A percentile compares a stretch with the other conserved stretches of the same genome.
Conservation (phyloP, 2,888 invertebrate genomes). For the Brenthis ino region DNA sequence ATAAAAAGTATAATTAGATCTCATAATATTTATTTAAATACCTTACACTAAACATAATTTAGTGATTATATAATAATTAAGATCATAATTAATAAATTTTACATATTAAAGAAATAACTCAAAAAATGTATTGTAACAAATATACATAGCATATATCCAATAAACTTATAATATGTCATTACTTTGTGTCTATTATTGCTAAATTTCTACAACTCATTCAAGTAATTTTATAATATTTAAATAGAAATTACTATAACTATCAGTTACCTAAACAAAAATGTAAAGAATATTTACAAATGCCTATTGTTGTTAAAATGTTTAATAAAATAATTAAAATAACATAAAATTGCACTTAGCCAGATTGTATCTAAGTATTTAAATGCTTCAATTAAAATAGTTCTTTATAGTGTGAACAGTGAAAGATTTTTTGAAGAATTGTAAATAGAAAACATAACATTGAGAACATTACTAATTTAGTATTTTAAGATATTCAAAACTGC, state of each 20-base stretch:
- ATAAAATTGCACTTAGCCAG: constrained; percentile 6
- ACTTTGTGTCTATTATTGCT: constrained; percentile 4
- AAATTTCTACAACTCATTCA: constrained; percentile 5
- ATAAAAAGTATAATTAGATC: constrained; percentile 42
- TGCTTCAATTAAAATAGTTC: constrained; percentile 4
- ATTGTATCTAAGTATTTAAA: constrained; percentile 7
- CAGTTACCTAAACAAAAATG: constrained; percentile 2
- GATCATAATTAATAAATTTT: constrained; percentile 14
- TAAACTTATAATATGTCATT: neutral
- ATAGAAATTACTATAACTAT: constrained; percentile 3
- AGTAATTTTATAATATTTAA: neutral
- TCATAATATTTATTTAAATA: constrained; percentile 30
- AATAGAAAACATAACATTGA: constrained; percentile 1
- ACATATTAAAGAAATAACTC: constrained; percentile 6
- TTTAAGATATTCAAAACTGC: constrained; percentile 5
- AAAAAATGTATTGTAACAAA: constrained; percentile 5
- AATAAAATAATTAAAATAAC: neutral
- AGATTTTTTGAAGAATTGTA: neutral
- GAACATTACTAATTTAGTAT: neutral
- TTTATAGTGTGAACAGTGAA: neutral
- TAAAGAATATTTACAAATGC: constrained; percentile 17
- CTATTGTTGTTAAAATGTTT: constrained; percentile 5
- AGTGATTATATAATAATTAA: constrained; percentile 23
- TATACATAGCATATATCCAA: constrained; percentile 9
- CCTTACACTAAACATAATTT: constrained; percentile 29